Evolutionary conservation across 2,888 invertebrate genomes (phyloP).

Genomic region (Orthosia gracilis): DNA sequence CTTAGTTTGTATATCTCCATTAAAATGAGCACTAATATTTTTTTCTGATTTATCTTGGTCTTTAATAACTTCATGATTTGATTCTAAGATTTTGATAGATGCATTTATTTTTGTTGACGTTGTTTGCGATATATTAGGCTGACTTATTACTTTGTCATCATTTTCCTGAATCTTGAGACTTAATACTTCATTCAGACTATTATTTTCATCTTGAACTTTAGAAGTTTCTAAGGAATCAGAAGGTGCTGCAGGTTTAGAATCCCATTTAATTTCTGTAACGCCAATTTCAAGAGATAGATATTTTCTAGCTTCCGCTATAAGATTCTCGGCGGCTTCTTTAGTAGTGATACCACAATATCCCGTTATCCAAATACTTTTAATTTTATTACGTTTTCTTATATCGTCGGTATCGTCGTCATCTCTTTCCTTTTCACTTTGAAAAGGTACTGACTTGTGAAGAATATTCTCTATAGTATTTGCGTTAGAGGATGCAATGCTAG

Average conservation of each 20-base stretch:
- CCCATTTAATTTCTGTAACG: constrained; percentile 93
- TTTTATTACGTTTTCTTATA: constrained; percentile 92
- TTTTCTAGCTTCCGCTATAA: constrained; percentile 95
- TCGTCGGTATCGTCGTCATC: constrained; percentile 93
- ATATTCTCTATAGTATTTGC: constrained; percentile 94
- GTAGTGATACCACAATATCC: constrained; percentile 95
- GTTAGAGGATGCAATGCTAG: constrained; percentile 95
- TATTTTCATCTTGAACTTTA: constrained; percentile 11
- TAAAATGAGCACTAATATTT: neutral
- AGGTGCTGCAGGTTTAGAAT: constrained; percentile 69
- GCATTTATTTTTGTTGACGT: neutral
- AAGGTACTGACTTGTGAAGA: constrained; percentile 95
- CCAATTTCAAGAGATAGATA: constrained; percentile 94
- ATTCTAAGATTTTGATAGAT: neutral
- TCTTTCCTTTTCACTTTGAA: constrained; percentile 95
- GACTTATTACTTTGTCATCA: neutral
- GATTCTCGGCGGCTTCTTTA: constrained; percentile 94
- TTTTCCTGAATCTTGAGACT: constrained; percentile 2
- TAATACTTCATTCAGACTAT: neutral
- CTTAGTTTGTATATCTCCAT: neutral
- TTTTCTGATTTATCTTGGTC: constrained; percentile 7
- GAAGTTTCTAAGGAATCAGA: constrained; percentile 29
- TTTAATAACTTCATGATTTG: neutral
- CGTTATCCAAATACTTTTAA: constrained; percentile 94
- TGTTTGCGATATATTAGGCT: neutral